These are phyloP conservation scores for Sebastes aleutianus DNA, from an alignment of 2,797 vertebrate species.

Conservation along the genomic window DNA sequence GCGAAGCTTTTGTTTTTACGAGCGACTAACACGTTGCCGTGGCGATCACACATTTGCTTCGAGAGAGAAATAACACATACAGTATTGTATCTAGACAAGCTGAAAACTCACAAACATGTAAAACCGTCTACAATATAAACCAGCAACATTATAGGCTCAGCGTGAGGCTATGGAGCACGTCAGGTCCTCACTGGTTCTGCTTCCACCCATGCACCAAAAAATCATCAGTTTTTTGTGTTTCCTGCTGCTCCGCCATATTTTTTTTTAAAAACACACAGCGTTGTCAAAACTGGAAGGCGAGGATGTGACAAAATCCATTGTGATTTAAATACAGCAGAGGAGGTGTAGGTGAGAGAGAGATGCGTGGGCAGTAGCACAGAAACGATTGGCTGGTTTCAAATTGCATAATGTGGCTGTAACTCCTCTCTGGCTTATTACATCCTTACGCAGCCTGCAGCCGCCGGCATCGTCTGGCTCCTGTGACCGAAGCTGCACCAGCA, in stretches of 20 bases:
- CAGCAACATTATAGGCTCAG: constrained; percentile 42
- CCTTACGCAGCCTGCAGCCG: constrained; percentile 74
- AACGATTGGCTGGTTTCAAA: constrained; percentile 92
- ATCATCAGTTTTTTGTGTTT: constrained; percentile 14
- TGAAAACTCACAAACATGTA: constrained; percentile 35
- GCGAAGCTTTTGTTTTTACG: not conserved
- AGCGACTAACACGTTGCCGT: constrained; percentile 6
- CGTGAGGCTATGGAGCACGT: constrained; percentile 18
- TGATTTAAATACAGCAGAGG: constrained; percentile 51
- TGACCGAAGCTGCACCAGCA: constrained; percentile 12
- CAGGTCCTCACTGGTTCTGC: constrained; percentile 32
- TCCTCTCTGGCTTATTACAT: constrained; percentile 76
- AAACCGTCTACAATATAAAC: constrained; percentile 36
- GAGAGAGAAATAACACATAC: constrained; percentile 8
- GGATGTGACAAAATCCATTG: not conserved
- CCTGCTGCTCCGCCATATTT: constrained; percentile 3
- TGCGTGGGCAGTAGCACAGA: constrained; percentile 28
- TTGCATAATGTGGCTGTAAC: constrained; percentile 93
- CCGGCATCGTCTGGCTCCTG: constrained; percentile 27
- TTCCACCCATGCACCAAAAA: constrained; percentile 29
- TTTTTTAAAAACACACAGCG: not conserved
- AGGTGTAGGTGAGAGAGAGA: not conserved
- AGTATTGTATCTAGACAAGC: constrained; percentile 20
- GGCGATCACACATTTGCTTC: constrained; percentile 25
- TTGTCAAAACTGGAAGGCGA: constrained; percentile 24